phyloP scores from a whole-genome alignment of 2,113 vertebrate genomes.

The Potamarius usumacintae region DNA sequence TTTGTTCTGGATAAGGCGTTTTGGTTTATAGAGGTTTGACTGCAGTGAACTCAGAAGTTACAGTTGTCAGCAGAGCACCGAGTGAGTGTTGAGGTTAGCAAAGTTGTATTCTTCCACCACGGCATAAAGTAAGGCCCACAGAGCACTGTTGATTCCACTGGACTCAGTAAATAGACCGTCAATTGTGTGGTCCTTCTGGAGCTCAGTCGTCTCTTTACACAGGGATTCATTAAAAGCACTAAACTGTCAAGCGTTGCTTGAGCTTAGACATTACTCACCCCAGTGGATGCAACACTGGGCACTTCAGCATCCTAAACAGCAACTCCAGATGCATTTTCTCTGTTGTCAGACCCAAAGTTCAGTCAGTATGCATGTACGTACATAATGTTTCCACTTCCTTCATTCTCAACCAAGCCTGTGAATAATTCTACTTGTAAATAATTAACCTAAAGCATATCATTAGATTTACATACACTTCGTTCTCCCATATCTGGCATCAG shows the following conservation, averaged over 20 bases:
- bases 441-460: constrained; percentile 51
- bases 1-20: neutral
- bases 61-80: neutral
- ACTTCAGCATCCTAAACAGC: neutral
- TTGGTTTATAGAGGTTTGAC: neutral
- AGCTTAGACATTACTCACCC: neutral
- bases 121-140: neutral
- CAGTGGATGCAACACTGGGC: neutral
- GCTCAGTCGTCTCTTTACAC: neutral
- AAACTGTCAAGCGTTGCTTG: neutral
- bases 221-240: neutral
- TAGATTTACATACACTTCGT: constrained; percentile 46
- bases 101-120: neutral
- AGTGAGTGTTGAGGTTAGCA: neutral
- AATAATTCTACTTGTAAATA: constrained; percentile 43
- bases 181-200: neutral
- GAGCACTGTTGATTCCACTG: neutral
- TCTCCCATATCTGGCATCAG: constrained; percentile 44
- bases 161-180: neutral
- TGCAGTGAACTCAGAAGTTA: neutral
- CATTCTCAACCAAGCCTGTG: constrained; percentile 16
- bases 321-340: neutral
- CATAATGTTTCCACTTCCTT: neutral
- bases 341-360: neutral
- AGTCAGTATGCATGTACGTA: neutral